Evolutionary conservation across 2,113 vertebrate species (phyloP), one percentile per base, ranked within the genome.

Genomic region (Cromileptes altivelis): DNA sequence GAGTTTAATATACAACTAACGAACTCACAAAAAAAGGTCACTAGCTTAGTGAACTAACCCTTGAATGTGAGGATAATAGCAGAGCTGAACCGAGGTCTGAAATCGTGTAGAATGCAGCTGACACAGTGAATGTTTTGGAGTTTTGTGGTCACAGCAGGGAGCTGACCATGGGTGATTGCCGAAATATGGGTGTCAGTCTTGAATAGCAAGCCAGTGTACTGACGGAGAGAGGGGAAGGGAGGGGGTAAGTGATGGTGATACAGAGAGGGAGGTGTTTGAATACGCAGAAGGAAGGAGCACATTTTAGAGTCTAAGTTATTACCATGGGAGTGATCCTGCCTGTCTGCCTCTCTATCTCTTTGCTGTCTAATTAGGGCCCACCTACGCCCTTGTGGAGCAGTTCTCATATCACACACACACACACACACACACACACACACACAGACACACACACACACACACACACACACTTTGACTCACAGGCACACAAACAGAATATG

Each of bases 1-100:
- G 77, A 83, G 85, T 84, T 90, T 67, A 69, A 78, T 85, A 68
- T 87, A 77, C 74, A 81, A 68, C 70, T 9, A 33, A 58, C 17
- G 72, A 76, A 78, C 82, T 82, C 70, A 62, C 49, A 68, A 62
- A 72, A 84, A 78, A 85, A 55, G 42, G 52, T 78, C 42, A 64
- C 76, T 17, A 19, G 81, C 25, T 76, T 42, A 10, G 62, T 49
- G 42, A 72, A 58, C 23, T 72, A 42, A 80, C 71, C 78, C 49
- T 50, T 67, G 25, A 63, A 69, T 56, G 78, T n/a, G 82, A 84
- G 53, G 78, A 70, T 37, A 76, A 49, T 13, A 70, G 84, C 72
- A 53, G 65, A 75, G 88, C 61, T 73, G 40, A 79, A 82, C 82
- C 74, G 86, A 88, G 75, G 80, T 82, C 84, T 73, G 86, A 65